Evolutionary conservation across 1,140 invertebrate genomes (phyloP), one percentile per base, ranked within the genome.

Genomic region (Lysiphlebus fabarum): DNA sequence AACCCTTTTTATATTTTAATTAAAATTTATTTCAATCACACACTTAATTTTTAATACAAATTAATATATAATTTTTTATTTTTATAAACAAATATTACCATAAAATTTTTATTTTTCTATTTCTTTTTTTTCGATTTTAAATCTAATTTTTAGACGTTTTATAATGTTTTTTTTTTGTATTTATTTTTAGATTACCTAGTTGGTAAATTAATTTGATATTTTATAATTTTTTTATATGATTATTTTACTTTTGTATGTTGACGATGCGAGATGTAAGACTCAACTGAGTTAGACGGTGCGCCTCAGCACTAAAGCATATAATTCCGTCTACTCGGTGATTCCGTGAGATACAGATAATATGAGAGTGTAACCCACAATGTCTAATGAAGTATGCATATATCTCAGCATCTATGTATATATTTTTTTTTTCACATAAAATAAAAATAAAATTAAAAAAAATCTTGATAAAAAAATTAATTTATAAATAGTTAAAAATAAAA

Each of bases 311-410:
- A 75, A 72, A 73, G 72, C 76, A 77, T 26, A 26, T 78, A 77
- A 78, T 78, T 77, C 74, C 72, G 75, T 79, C 75, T 79, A 77
- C 75, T 76, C 73, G 71, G 74, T 78, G 75, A 78, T 76, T 75
- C 72, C 71, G 69, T 72, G 71, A 71, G 53, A 57, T 33, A 44
- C 53, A 59, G 17, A 26, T 26, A 26, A 26, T 26, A 26, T 26
- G 51, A 36, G 51, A 45, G 54, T 37, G 63, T 45, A 26, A 17
- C 38, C 48, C 48, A 56, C 43, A 59, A 58, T 17, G 51, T 49
- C 17, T 26, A 26, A 26, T 26, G 64, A 62, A 66, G 58, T 58
- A 26, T 26, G 17, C 17, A 26, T 26, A 26, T 26, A 26, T 26
- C 17, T 26, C 17, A 26, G 4, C 17, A 26, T 26, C 17, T 26